phyloP scores from a whole-genome alignment of 2,113 vertebrate species.

The Panthera uncia region DNA sequence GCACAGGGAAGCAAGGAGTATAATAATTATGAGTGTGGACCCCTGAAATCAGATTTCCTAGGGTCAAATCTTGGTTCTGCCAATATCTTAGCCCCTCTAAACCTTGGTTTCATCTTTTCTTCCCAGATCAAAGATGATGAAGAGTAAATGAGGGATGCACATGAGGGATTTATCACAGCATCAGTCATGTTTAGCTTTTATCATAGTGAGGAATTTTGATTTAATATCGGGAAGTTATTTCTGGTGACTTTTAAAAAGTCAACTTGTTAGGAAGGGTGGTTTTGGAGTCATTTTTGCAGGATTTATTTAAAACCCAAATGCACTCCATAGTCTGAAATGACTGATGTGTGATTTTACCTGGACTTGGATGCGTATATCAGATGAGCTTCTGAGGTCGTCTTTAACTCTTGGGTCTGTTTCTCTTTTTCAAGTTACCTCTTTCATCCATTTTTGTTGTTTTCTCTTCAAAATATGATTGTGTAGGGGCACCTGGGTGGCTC shows the following conservation, averaged over 20 bases:
- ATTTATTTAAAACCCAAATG: not conserved
- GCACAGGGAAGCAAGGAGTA: not conserved
- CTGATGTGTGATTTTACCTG: not conserved
- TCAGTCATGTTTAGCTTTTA: not conserved
- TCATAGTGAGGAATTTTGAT: not conserved
- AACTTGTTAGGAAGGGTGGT: not conserved
- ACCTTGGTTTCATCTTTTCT: not conserved
- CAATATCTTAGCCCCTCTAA: not conserved
- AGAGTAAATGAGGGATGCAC: not conserved
- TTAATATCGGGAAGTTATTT: not conserved
- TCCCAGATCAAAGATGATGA: not conserved
- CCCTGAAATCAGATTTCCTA: not conserved
- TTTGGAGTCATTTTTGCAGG: not conserved
- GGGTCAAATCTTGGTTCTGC: not conserved
- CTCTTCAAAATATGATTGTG: not conserved
- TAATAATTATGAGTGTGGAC: not conserved
- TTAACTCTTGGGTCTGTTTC: not conserved
- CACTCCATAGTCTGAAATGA: not conserved
- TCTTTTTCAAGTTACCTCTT: not conserved
- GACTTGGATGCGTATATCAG: not conserved
- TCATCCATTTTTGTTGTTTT: not conserved
- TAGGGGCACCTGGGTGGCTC: not conserved
- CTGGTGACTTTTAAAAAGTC: not conserved
- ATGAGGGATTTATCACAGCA: not conserved
- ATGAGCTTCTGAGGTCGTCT: not conserved